A percentile compares a stretch with the other conserved stretches of the same genome.
Evolutionary conservation across 2,888 invertebrate species (phyloP).

Genomic region (Eristalinus aeneus): DNA sequence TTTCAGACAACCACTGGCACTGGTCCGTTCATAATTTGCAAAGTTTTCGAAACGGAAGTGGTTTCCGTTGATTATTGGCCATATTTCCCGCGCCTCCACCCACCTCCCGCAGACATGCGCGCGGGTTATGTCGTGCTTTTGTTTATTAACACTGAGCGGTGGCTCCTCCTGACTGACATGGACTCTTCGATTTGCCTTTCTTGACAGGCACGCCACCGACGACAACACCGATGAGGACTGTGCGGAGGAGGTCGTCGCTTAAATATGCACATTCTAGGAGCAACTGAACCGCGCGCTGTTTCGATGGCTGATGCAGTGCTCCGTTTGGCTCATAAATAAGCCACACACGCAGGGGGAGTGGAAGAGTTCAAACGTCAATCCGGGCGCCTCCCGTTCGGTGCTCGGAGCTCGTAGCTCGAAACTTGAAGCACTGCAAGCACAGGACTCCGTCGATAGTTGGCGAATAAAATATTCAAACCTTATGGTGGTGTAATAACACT

Average conservation of each 20-base stretch:
- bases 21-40: conserved; percentile 61
- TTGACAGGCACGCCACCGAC: conserved; percentile 16
- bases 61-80: conserved; percentile 68
- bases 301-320: conserved; percentile 49
- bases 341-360: conserved; percentile 32
- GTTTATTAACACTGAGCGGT: conserved; percentile 55
- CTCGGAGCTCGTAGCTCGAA: neutral
- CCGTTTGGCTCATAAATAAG: conserved; percentile 65
- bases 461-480: conserved; percentile 67
- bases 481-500: conserved; percentile 62
- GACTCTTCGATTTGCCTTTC: conserved; percentile 33
- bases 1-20: conserved; percentile 51
- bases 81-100: conserved; percentile 31
- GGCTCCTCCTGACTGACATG: conserved; percentile 20
- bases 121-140: conserved; percentile 13
- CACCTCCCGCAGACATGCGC: neutral
- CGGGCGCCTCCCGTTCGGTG: neutral
- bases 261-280: conserved; percentile 59
- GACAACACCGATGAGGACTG: neutral
- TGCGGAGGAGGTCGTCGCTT: conserved; percentile 29
- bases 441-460: conserved; percentile 63
- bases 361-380: conserved; percentile 30
- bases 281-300: neutral
- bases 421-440: neutral
- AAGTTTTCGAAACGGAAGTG: conserved; percentile 63